Evolutionary conservation across 1,140 invertebrate species (phyloP).

Genomic region (Probaryconus sp.): DNA sequence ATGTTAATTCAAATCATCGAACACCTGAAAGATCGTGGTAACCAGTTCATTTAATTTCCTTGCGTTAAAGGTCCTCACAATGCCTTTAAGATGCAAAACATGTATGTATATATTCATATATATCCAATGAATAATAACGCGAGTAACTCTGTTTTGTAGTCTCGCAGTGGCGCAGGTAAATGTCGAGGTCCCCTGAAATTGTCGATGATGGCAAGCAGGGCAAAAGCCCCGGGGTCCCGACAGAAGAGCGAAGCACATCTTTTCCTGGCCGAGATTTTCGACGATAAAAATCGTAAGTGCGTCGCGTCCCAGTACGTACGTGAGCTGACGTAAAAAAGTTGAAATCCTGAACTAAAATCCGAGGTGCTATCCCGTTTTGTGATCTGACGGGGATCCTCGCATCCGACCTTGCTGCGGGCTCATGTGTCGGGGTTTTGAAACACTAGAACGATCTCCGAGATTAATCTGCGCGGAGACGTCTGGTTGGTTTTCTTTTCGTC

Average conservation of each 20-base stretch:
- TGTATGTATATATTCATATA: constrained; percentile 49
- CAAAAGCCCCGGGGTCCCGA: constrained; percentile 46
- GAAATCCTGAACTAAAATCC: constrained; percentile 44
- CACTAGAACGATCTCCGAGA: constrained; percentile 42
- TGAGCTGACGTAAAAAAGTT: constrained; percentile 52
- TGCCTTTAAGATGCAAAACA: constrained; percentile 48
- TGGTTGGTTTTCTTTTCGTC: constrained; percentile 23
- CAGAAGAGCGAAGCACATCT: constrained; percentile 14
- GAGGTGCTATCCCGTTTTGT: constrained; percentile 42
- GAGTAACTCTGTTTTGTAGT: constrained; percentile 36
- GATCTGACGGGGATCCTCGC: constrained; percentile 51
- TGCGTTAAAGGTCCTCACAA: constrained; percentile 43
- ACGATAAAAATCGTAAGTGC: constrained; percentile 58
- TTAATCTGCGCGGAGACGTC: constrained; percentile 31
- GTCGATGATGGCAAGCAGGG: constrained; percentile 14
- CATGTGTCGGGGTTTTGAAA: constrained; percentile 52
- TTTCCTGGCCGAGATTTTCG: constrained; percentile 44
- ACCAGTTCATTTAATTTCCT: constrained; percentile 56
- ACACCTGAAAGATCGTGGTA: constrained; percentile 47
- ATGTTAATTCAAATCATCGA: constrained; percentile 55
- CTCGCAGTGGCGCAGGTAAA: constrained; percentile 43
- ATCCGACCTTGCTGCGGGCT: constrained; percentile 52
- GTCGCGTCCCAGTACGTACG: constrained; percentile 33
- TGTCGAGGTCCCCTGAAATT: constrained; percentile 37
- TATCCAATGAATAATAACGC: constrained; percentile 55